Evolutionary conservation across 2,113 vertebrate species (phyloP).

Genomic region (Pimephales promelas): DNA sequence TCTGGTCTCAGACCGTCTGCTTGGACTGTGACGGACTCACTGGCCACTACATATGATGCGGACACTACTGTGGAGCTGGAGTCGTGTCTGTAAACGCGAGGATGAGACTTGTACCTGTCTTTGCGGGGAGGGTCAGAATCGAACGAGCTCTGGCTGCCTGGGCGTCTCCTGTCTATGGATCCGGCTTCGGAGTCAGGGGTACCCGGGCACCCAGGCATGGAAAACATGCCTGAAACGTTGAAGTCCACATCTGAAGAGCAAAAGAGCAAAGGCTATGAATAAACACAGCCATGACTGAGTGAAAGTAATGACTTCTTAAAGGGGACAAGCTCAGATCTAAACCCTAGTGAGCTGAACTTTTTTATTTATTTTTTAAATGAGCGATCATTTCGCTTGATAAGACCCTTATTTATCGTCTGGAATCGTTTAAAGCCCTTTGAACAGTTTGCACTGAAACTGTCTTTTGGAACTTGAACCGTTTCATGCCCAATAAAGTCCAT

Average conservation of each 20-base stretch:
- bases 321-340: not conserved
- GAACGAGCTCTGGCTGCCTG: conserved; percentile 84
- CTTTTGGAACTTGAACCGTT: too few relatives aligned
- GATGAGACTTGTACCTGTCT: conserved; percentile 87
- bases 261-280: not conserved
- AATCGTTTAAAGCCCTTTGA: too few relatives aligned
- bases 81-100: conserved; percentile 69
- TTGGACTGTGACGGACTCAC: conserved; percentile 77
- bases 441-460: too few relatives aligned
- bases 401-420: too few relatives aligned
- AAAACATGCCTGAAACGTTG: conserved; percentile 94
- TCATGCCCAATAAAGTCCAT: too few relatives aligned
- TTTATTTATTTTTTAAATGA: too few relatives aligned
- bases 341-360: not conserved
- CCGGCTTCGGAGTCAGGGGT: conserved; percentile 76
- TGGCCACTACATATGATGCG: conserved; percentile 76
- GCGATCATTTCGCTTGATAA: too few relatives aligned
- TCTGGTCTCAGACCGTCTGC: conserved; percentile 55
- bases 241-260: conserved; percentile 89
- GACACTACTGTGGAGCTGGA: conserved; percentile 69
- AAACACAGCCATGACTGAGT: not conserved
- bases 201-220: conserved; percentile 76
- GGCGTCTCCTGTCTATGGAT: conserved; percentile 86
- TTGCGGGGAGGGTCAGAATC: conserved; percentile 88
- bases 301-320: not conserved